Percentiles rank a stretch among this genome's conserved stretches.
Conservation (phyloP, 2,888 invertebrate species). For the Melitaea athalia region DNA sequence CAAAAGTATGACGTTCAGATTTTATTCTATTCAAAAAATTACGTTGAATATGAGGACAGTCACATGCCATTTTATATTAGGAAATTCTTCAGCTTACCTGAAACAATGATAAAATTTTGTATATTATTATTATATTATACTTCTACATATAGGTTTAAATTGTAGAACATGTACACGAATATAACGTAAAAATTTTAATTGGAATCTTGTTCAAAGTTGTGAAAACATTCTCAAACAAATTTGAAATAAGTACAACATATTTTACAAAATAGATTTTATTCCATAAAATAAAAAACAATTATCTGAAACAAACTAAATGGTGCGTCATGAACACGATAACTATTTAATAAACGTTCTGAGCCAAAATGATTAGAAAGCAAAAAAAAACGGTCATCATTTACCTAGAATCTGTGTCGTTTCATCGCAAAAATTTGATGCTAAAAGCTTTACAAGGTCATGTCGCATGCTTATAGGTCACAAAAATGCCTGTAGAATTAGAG, state of each 20-base stretch:
- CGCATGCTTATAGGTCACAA: conserved; percentile 14
- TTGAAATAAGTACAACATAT: no score
- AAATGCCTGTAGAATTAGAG: conserved; percentile 2
- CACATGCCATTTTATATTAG: neutral
- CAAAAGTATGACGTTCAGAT: no score
- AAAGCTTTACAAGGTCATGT: conserved; percentile 29
- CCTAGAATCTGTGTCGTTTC: conserved; percentile 7
- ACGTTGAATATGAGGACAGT: neutral
- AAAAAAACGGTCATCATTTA: conserved; percentile 1
- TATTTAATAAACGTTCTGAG: conserved; percentile 3
- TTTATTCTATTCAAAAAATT: neutral
- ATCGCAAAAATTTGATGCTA: conserved; percentile 20
- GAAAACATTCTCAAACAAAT: no score
- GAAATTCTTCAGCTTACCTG: conserved; percentile 20
- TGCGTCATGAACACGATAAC: neutral
- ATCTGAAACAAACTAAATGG: neutral
- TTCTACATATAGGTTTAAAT: neutral
- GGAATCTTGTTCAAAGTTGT: no score
- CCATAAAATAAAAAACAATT: no score
- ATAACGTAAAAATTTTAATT: no score
- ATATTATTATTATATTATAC: neutral
- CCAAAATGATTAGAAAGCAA: neutral
- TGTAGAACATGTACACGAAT: no score
- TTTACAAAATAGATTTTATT: no score
- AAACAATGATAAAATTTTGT: conserved; percentile 17